Percentiles rank a stretch among this genome's conserved stretches.
Conservation (phyloP, 2,113 vertebrate genomes). For the Phocoena sinus region DNA sequence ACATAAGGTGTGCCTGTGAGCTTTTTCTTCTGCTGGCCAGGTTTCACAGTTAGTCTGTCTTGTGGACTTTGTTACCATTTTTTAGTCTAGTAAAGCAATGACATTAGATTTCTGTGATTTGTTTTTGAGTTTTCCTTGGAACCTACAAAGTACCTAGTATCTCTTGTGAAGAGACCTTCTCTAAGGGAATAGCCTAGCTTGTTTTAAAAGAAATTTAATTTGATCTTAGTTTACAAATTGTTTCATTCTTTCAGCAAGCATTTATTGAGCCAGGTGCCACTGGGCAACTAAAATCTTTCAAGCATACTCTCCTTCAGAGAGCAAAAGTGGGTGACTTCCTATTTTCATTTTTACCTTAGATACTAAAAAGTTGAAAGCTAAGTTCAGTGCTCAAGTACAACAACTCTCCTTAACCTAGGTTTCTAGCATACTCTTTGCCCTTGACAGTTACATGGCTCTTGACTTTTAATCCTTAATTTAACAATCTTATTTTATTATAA, state of each 20-base stretch:
- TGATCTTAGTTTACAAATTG: conserved; percentile 12
- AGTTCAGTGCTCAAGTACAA: neutral
- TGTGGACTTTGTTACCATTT: neutral
- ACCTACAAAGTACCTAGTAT: neutral
- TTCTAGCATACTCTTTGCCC: neutral
- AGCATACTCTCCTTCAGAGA: neutral
- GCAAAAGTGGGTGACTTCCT: neutral
- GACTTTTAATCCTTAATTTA: conserved; percentile 25
- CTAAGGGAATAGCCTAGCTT: conserved; percentile 13
- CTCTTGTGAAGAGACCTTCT: neutral
- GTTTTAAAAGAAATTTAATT: conserved; percentile 20
- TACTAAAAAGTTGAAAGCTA: neutral
- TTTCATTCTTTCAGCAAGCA: conserved; percentile 24
- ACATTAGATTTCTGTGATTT: neutral
- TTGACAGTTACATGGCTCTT: neutral
- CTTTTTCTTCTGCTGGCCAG: neutral
- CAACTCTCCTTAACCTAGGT: neutral
- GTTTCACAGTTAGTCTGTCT: neutral
- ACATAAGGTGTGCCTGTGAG: neutral
- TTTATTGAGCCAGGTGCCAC: neutral
- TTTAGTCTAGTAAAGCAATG: neutral
- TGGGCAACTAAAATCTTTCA: neutral
- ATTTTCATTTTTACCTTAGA: neutral
- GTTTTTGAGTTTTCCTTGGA: neutral
- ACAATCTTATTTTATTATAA: neutral